Percentiles rank a stretch among this genome's conserved stretches.
phyloP scores from a whole-genome alignment of 2,113 vertebrate genomes.

The Crotalus helleri region DNA sequence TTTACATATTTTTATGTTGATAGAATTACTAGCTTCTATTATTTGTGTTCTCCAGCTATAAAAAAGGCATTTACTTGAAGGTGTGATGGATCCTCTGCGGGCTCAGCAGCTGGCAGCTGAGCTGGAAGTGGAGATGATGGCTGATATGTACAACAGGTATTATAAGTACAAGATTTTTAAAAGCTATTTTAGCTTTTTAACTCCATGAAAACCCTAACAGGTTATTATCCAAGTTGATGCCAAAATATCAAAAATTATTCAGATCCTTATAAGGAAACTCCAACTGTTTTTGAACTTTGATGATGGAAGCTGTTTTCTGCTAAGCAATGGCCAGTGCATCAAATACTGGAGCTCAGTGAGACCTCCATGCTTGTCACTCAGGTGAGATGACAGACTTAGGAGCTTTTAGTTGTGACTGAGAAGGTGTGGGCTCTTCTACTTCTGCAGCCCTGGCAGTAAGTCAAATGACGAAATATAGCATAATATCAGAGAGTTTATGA shows the following conservation, averaged over 20 bases:
- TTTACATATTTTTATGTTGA: background rate
- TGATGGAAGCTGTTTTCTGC: background rate
- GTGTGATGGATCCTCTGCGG: constrained; percentile 87
- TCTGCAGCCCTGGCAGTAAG: background rate
- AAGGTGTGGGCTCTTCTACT: background rate
- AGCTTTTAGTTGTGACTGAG: background rate
- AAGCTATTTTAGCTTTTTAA: background rate
- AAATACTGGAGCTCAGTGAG: background rate
- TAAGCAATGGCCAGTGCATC: background rate
- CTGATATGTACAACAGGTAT: constrained; percentile 97
- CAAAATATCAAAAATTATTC: background rate
- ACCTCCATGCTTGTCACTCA: background rate
- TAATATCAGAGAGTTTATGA: background rate
- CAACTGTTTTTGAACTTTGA: background rate
- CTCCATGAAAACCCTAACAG: background rate
- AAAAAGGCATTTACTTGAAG: background rate
- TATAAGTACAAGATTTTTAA: background rate
- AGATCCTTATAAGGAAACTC: background rate
- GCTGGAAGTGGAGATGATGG: constrained; percentile 98
- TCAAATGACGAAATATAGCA: background rate
- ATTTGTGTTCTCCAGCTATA: background rate
- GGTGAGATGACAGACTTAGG: background rate
- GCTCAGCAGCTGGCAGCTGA: constrained; percentile 94
- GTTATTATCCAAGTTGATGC: background rate
- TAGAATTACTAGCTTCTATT: background rate